Conservation (phyloP, 2,888 invertebrate genomes). For the Hoplodrina ambigua region DNA sequence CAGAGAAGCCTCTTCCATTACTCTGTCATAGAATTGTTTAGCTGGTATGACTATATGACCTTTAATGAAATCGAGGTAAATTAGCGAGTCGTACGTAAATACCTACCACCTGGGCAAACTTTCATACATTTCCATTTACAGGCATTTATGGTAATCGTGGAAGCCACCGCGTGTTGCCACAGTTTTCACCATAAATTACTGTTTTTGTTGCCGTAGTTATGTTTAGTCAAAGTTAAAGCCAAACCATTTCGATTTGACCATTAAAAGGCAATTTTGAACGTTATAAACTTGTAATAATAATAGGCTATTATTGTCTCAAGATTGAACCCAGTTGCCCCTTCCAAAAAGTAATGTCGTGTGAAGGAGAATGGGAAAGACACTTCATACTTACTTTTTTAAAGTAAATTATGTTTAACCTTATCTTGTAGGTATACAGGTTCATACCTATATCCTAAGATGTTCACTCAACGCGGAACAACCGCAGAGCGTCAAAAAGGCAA, state of each 20-base stretch:
- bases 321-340: too few relatives aligned
- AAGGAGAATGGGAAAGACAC: too few relatives aligned
- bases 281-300: too few relatives aligned
- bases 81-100: background rate
- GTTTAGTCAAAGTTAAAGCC: too few relatives aligned
- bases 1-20: background rate
- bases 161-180: conserved; percentile 21
- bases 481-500: background rate
- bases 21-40: background rate
- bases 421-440: too few relatives aligned
- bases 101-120: conserved; percentile 22
- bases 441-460: background rate
- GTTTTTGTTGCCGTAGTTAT: conserved; percentile 20
- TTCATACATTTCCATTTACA: conserved; percentile 39
- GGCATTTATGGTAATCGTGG: conserved; percentile 43
- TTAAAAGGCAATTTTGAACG: too few relatives aligned
- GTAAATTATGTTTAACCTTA: too few relatives aligned
- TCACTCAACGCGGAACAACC: background rate
- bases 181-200: conserved; percentile 33
- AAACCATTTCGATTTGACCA: too few relatives aligned
- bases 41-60: background rate
- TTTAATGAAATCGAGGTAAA: conserved; percentile 9
- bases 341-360: too few relatives aligned
- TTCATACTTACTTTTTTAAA: too few relatives aligned
- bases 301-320: too few relatives aligned